Percentiles rank a stretch among this genome's conserved stretches.
phyloP scores from a whole-genome alignment of 1,140 invertebrate species.

The Hyphantria cunea region DNA sequence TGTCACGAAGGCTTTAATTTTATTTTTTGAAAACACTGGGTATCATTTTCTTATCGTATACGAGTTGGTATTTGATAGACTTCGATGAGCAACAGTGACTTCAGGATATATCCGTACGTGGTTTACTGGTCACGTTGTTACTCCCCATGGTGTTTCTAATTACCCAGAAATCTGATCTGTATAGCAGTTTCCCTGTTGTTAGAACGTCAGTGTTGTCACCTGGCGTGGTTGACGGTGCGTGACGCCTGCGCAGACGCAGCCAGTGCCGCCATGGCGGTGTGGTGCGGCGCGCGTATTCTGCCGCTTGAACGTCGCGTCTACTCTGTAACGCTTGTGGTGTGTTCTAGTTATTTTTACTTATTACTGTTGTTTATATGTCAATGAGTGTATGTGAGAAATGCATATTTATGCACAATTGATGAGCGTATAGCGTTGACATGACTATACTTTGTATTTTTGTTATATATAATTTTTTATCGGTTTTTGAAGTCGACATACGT shows the following conservation, averaged over 20 bases:
- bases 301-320: slow-evolving; percentile 73
- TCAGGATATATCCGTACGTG: too few relatives aligned
- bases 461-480: not conserved
- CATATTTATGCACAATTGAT: not conserved
- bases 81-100: too few relatives aligned
- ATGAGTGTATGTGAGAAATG: slow-evolving; percentile 14
- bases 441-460: not conserved
- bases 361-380: slow-evolving; percentile 4
- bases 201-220: slow-evolving; percentile 18
- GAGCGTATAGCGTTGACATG: not conserved
- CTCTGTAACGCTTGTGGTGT: slow-evolving; percentile 72
- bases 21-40: too few relatives aligned
- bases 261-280: slow-evolving; percentile 76
- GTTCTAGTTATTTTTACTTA: too few relatives aligned
- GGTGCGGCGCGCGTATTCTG: slow-evolving; percentile 74
- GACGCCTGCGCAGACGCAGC: slow-evolving; percentile 49
- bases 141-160: too few relatives aligned
- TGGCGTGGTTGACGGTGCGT: slow-evolving; percentile 35
- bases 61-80: too few relatives aligned
- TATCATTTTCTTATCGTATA: too few relatives aligned
- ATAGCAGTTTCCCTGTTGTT: slow-evolving; percentile 5
- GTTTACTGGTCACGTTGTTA: too few relatives aligned
- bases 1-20: too few relatives aligned
- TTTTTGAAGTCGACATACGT: too few relatives aligned
- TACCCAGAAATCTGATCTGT: too few relatives aligned